Evolutionary conservation across 53 echinoderm and acorn worm species (phyloP), one percentile per base, ranked within the genome.

Genomic region (Apostichopus leukothele): DNA sequence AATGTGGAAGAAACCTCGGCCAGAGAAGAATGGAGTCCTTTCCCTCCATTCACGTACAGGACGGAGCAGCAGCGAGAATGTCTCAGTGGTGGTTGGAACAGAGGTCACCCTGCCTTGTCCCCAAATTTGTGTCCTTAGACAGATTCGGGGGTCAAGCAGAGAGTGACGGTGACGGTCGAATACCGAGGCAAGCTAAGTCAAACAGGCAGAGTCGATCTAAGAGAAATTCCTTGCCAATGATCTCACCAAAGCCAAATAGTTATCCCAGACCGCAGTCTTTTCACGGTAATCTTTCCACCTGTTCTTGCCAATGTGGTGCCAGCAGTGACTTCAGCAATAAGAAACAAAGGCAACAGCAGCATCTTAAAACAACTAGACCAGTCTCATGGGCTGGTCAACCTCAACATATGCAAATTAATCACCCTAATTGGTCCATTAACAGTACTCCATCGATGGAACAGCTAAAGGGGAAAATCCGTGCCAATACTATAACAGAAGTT

Each of bases 41-140:
- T 75, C 88, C 88, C 9, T 87, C 88, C 20, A 57, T 75, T 18
- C 88, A 75, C 53, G 55, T 87, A 22, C 88, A 87, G 53, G 55
- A 22, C 21, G 88, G 75, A 16, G 88, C 88, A n/a, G 88, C 88
- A 53, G 88, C 88, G 0, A 74, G 88, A 74, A 87, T 87, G 88
- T 87, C 88, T 22, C 88, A 87, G 11, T 87, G 88, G 88, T 87
- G 88, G 88, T 75, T 87, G 74, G 88, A 75, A 19, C 88, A 87
- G 55, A 74, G 74, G 57, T 87, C 88, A 9, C 88, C 88, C 18
- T 25, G 14, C 53, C 74, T 87, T 3, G 9, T 55, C 5, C 88
- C 88, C 5, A 87, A 87, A 21, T 75, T 87, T 53, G 54, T 16
- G 2, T 3, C 22, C 6, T 16, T 1, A 9, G 88, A 27, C 51